Base-by-base conservation (phyloP, 2,888 invertebrate genomes). In the Alcis repandata region DNA sequence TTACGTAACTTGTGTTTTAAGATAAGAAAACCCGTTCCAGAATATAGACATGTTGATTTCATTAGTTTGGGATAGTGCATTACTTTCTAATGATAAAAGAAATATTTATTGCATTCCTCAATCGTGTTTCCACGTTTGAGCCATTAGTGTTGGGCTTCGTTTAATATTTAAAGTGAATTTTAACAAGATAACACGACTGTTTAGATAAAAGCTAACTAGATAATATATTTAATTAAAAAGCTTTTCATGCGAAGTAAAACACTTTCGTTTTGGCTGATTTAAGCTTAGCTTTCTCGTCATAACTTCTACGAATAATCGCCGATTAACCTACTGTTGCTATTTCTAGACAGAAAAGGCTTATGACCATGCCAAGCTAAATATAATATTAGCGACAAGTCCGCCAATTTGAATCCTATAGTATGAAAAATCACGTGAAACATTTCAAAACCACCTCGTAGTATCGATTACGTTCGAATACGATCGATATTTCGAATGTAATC, bases 11-110 rank as follows among this genome's bases (percentile, higher is more conserved):
- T 19, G 38, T 65, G 65, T 65, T 65, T 64, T 52, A 51, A 54
- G 59, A 60, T 65, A 65, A 65, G 40, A 56, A 38, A 59, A 64
- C 59, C 56, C 15, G 59, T 65, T 57, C 19, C 40, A n/a, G 51
- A 51, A 33, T 54, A 59, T 54, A 59, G 57, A 52, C 57, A n/a
- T 53, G 53, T 54, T 46, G 46, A 48, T 63, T 63, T 59, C 32
- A 63, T 59, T 63, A 41, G 32, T 52, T 45, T 27, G 17, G 36
- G 43, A 43, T 58, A 33, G 46, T 53, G 53, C 53, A 53, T 58
- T 53, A 53, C 52, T 63, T 63, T 63, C 63, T 59, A 62, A 51
- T 51, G 62, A 51, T 62, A 36, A 33, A 51, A 20, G 20, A 45
- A 33, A 19, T 57, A 33, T 22, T 53, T 27, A 27, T 45, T 27